phyloP scores from a whole-genome alignment of 2,113 vertebrate species.

The Poeciliopsis retropinna region DNA sequence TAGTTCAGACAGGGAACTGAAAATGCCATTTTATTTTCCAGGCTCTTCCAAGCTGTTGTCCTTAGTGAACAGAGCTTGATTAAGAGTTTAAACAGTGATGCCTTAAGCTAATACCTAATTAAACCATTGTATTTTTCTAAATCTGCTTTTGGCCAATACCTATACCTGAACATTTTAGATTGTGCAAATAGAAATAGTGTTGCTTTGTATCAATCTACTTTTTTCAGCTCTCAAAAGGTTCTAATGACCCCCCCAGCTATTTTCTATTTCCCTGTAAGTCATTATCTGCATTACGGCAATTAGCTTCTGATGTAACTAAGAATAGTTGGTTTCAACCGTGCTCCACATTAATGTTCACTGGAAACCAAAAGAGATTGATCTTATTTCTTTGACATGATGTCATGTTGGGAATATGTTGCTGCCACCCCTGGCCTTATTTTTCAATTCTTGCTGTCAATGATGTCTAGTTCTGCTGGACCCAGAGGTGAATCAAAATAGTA shows the following conservation, averaged over 20 bases:
- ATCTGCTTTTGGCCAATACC: background rate
- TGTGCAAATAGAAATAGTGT: background rate
- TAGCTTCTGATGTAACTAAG: background rate
- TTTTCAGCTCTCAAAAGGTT: background rate
- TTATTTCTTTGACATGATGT: constrained; percentile 32
- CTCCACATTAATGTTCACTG: constrained; percentile 23
- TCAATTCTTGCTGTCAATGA: constrained; percentile 23
- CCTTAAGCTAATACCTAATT: background rate
- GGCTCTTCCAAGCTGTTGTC: background rate
- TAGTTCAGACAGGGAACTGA: background rate
- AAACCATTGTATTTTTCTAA: too few relatives aligned
- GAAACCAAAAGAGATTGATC: constrained; percentile 17
- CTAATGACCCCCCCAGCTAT: too few relatives aligned
- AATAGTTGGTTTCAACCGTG: background rate
- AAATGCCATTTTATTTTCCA: background rate
- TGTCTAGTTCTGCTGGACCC: constrained; percentile 15
- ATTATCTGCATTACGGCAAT: background rate
- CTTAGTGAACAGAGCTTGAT: background rate
- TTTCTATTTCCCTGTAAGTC: background rate
- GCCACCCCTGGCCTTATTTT: constrained; percentile 15
- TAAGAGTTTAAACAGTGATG: background rate
- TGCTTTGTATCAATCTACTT: background rate
- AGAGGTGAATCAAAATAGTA: background rate
- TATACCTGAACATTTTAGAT: background rate
- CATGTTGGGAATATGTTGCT: constrained; percentile 19